Conservation (phyloP, 2,888 invertebrate genomes). For the Phyllotreta striolata region DNA sequence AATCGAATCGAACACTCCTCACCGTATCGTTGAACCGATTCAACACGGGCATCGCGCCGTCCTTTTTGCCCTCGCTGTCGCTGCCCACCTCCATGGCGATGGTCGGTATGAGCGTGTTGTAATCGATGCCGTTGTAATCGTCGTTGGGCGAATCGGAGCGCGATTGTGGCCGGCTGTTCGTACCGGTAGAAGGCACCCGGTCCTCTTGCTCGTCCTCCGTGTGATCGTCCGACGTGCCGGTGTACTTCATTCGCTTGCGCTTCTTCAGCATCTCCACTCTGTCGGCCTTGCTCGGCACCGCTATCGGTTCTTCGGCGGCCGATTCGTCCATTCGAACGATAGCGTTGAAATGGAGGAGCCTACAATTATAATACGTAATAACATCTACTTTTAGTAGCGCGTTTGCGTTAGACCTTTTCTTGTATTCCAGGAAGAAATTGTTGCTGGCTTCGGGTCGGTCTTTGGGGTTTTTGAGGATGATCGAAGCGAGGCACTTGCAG, state of each 20-base stretch:
- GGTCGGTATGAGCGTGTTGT: slow-evolving; percentile 58
- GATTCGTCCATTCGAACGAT: slow-evolving; percentile 70
- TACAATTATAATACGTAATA: slow-evolving; percentile 53
- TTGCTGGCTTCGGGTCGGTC: slow-evolving; percentile 61
- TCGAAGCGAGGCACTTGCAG: slow-evolving; percentile 79
- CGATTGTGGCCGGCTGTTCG: slow-evolving; percentile 50
- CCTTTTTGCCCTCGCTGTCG: slow-evolving; percentile 55
- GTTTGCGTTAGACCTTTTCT: slow-evolving; percentile 65
- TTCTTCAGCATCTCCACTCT: slow-evolving; percentile 48
- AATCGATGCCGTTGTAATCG: slow-evolving; percentile 56
- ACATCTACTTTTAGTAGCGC: not conserved
- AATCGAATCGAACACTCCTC: slow-evolving; percentile 28
- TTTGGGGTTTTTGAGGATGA: slow-evolving; percentile 72
- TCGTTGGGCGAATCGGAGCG: slow-evolving; percentile 58
- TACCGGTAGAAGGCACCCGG: slow-evolving; percentile 54
- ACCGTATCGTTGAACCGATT: slow-evolving; percentile 43
- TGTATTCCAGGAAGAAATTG: slow-evolving; percentile 68
- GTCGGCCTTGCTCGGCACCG: slow-evolving; percentile 55
- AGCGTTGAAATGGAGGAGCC: slow-evolving; percentile 79
- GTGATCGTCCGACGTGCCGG: slow-evolving; percentile 26
- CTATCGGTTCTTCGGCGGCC: slow-evolving; percentile 63
- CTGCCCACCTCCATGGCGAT: slow-evolving; percentile 54
- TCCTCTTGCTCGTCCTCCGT: slow-evolving; percentile 53
- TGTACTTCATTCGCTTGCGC: slow-evolving; percentile 59
- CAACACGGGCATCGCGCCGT: slow-evolving; percentile 35